These are phyloP conservation scores for Hyles vespertilio DNA, from an alignment of 1,140 invertebrate species.

Conservation along the genomic window DNA sequence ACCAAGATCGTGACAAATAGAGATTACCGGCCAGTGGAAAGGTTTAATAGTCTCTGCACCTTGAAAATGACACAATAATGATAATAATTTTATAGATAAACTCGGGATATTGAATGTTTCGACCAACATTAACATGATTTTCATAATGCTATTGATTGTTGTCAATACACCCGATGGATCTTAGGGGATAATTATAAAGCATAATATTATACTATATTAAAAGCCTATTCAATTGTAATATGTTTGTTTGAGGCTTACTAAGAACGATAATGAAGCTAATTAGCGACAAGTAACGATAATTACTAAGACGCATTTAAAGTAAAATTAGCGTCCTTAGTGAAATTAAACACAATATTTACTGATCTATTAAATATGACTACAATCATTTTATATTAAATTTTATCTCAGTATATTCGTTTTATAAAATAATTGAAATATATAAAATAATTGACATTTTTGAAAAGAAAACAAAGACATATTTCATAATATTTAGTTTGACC, in stretches of 20 bases:
- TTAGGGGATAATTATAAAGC: too few species aligned
- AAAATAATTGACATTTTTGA: too few species aligned
- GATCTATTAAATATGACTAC: neutral
- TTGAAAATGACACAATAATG: slow-evolving; percentile 31
- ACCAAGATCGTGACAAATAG: slow-evolving; percentile 48
- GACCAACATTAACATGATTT: neutral
- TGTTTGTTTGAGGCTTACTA: neutral
- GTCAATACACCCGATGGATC: neutral
- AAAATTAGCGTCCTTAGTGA: slow-evolving; percentile 2
- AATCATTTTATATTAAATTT: neutral
- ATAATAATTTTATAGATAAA: slow-evolving; percentile 11
- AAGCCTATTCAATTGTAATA: neutral
- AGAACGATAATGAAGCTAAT: slow-evolving; percentile 29
- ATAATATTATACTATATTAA: neutral
- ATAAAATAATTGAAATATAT: too few species aligned
- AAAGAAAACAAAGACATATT: too few species aligned
- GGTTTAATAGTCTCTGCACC: slow-evolving; percentile 29
- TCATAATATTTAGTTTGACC: too few species aligned
- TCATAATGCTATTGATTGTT: neutral
- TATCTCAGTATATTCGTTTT: neutral
- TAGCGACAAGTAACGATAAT: slow-evolving; percentile 3
- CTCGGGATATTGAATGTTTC: neutral
- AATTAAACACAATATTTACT: neutral
- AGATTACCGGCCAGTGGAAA: slow-evolving; percentile 43
- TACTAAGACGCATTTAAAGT: slow-evolving; percentile 5